A percentile compares a stretch with the other conserved stretches of the same genome.
Conservation (phyloP, 2,888 invertebrate genomes). For the Thera obeliscata region DNA sequence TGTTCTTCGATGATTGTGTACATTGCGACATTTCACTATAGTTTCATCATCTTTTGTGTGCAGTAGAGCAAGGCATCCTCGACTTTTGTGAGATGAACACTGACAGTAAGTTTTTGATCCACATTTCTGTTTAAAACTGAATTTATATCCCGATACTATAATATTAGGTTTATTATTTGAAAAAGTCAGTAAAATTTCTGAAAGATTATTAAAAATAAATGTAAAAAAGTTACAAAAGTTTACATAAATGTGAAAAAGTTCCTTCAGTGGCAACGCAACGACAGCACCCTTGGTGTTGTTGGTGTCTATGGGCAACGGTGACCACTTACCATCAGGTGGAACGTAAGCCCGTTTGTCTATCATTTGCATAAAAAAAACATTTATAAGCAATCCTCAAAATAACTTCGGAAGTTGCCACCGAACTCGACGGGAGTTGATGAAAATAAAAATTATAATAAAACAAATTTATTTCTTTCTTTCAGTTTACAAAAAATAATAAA, state of each 20-base stretch:
- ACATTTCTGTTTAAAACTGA: conserved; percentile 34
- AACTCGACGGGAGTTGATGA: too few relatives aligned
- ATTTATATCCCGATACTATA: conserved; percentile 41
- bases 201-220: background rate
- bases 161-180: conserved; percentile 29
- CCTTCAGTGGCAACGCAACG: too few relatives aligned
- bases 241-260: too few relatives aligned
- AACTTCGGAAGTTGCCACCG: too few relatives aligned
- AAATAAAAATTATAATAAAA: background rate
- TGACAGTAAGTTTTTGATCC: conserved; percentile 50
- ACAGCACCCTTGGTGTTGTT: too few relatives aligned
- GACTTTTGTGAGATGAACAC: conserved; percentile 50
- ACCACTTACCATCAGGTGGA: too few relatives aligned
- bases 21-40: conserved; percentile 20
- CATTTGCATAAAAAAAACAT: too few relatives aligned
- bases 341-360: too few relatives aligned
- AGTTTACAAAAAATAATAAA: background rate
- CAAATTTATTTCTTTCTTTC: background rate
- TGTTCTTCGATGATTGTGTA: conserved; percentile 20
- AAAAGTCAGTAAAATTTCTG: background rate
- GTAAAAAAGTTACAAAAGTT: too few relatives aligned
- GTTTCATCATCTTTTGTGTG: conserved; percentile 22
- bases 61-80: conserved; percentile 45
- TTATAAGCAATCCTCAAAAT: too few relatives aligned
- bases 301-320: too few relatives aligned